A percentile compares a stretch with the other conserved stretches of the same genome.
Conservation (phyloP, 2,888 invertebrate species). For the Xylocampa areola region DNA sequence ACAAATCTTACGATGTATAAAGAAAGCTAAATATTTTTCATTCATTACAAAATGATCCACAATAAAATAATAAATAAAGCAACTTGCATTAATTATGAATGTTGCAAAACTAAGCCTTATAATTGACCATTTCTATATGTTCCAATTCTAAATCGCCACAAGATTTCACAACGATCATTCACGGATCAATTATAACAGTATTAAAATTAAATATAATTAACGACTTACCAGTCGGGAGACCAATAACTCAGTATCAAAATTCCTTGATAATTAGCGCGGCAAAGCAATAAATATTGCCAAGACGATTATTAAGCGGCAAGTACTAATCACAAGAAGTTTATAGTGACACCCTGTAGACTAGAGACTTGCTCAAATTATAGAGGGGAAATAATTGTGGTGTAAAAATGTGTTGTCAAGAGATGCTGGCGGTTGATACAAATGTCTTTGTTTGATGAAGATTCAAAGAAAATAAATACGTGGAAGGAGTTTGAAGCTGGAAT, state of each 20-base stretch:
- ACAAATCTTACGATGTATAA: no score
- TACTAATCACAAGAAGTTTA: conserved; percentile 81
- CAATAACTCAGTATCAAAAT: conserved; percentile 89
- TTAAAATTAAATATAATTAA: conserved; percentile 76
- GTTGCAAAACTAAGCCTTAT: conserved; percentile 16
- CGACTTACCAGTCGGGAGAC: conserved; percentile 61
- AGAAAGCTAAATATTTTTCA: no score
- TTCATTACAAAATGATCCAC: not conserved
- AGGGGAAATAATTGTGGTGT: conserved; percentile 33
- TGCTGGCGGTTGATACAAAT: not conserved
- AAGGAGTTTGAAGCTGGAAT: not conserved
- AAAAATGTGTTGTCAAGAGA: conserved; percentile 32
- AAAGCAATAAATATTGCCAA: conserved; percentile 84
- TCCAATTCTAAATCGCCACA: conserved; percentile 18
- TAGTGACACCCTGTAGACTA: conserved; percentile 69
- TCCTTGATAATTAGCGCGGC: conserved; percentile 85
- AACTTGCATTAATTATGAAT: not conserved
- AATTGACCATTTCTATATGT: not conserved
- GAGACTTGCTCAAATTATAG: conserved; percentile 62
- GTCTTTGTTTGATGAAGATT: conserved; percentile 1
- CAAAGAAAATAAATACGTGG: not conserved
- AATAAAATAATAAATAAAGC: not conserved
- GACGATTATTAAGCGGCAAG: conserved; percentile 85
- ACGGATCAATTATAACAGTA: conserved; percentile 62
- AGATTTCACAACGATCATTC: conserved; percentile 49